These are phyloP conservation scores for Paratilapia polleni DNA, from an alignment of 2,113 vertebrate species.

Conservation along the genomic window DNA sequence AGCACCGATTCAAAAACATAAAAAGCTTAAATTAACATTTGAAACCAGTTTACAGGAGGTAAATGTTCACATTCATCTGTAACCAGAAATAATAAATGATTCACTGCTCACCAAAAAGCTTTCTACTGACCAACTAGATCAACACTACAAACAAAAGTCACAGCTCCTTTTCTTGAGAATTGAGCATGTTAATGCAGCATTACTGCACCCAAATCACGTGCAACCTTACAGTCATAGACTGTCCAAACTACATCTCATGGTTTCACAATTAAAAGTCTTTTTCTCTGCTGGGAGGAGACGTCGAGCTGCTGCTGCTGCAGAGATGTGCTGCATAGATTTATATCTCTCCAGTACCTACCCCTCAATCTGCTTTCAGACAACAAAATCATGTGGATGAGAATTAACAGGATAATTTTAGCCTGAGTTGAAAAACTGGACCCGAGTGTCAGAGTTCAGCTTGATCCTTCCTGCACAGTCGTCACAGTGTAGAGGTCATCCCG, in stretches of 20 bases:
- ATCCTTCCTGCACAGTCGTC: constrained; percentile 56
- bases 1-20: neutral
- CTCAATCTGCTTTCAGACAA: neutral
- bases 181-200: neutral
- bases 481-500: constrained; percentile 88
- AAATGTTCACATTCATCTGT: neutral
- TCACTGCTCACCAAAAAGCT: neutral
- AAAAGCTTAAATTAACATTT: neutral
- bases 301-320: neutral
- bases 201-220: neutral
- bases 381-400: neutral
- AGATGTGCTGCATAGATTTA: neutral
- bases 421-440: neutral
- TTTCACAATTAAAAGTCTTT: neutral
- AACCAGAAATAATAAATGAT: neutral
- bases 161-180: neutral
- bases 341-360: too few relatives aligned
- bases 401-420: neutral
- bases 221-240: neutral
- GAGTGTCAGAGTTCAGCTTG: neutral
- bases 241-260: neutral
- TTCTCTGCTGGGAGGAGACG: neutral
- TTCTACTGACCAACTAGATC: neutral
- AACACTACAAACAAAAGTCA: neutral
- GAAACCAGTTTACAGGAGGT: neutral